Evolutionary conservation across 2,797 vertebrate genomes (phyloP).

Genomic region (Neostethus bicornis): DNA sequence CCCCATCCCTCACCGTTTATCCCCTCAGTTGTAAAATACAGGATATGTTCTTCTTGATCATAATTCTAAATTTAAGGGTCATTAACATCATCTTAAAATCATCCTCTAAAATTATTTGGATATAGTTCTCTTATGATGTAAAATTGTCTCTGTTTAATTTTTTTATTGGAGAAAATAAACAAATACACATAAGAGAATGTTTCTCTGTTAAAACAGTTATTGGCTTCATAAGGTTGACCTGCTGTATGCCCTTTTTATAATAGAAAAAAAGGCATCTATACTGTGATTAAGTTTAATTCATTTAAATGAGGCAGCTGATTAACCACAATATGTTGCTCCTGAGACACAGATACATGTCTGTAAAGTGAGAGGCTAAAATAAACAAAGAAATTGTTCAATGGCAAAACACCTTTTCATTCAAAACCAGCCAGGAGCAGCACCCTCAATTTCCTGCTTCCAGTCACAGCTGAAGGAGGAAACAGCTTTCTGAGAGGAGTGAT

Average conservation of each 20-base stretch:
- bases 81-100: conserved; percentile 44
- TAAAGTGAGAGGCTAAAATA: background rate
- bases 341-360: background rate
- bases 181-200: conserved; percentile 4
- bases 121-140: conserved; percentile 32
- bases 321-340: background rate
- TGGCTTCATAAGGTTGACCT: too few species aligned
- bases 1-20: conserved; percentile 61
- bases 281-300: too few species aligned
- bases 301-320: too few species aligned
- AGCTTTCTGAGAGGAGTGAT: conserved; percentile 47
- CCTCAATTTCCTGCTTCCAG: conserved; percentile 39
- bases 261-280: background rate
- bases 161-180: too few species aligned
- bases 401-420: conserved; percentile 28
- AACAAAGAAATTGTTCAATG: conserved; percentile 26
- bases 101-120: conserved; percentile 20
- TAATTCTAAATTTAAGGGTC: conserved; percentile 49
- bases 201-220: conserved; percentile 5
- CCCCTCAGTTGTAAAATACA: conserved; percentile 52
- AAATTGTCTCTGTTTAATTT: background rate
- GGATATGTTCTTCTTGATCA: conserved; percentile 22
- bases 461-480: conserved; percentile 44
- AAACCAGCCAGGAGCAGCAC: conserved; percentile 30
- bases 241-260: background rate